These are phyloP conservation scores for Rhinoderma darwinii DNA, from an alignment of 2,113 vertebrate species.

Conservation along the genomic window DNA sequence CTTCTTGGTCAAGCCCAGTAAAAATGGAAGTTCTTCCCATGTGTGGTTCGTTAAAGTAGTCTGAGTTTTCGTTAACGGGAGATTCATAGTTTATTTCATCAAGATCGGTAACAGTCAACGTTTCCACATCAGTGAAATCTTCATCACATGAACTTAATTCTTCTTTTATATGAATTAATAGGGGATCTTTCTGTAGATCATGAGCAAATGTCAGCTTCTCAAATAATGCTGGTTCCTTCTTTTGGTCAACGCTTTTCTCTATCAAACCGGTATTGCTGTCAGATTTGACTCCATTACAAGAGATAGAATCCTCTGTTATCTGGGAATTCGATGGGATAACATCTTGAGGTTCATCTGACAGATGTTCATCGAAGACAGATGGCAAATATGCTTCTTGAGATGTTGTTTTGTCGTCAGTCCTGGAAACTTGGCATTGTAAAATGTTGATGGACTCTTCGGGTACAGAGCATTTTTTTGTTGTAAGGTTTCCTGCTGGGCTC, in stretches of 20 bases:
- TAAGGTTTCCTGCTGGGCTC: not conserved
- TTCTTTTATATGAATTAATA: not conserved
- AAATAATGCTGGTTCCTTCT: not conserved
- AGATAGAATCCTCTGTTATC: not conserved
- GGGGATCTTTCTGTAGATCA: not conserved
- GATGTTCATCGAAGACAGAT: not conserved
- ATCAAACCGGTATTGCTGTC: not conserved
- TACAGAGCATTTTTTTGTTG: too few species aligned
- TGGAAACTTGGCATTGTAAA: not conserved
- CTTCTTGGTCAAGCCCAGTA: not conserved
- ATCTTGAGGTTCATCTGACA: not conserved
- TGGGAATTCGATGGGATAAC: not conserved
- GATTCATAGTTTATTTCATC: too few species aligned
- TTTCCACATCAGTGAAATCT: not conserved
- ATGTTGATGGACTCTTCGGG: not conserved
- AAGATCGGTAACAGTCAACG: not conserved
- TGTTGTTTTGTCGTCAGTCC: not conserved
- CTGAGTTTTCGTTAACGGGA: not conserved
- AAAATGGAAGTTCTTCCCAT: too few species aligned
- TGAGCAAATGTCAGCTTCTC: not conserved
- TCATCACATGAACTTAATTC: not conserved
- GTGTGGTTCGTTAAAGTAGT: not conserved
- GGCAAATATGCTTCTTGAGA: too few species aligned
- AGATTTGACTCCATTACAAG: not conserved
- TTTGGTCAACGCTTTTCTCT: too few species aligned